Conservation (phyloP, 2,113 vertebrate species). For the Danionella cerebrum region DNA sequence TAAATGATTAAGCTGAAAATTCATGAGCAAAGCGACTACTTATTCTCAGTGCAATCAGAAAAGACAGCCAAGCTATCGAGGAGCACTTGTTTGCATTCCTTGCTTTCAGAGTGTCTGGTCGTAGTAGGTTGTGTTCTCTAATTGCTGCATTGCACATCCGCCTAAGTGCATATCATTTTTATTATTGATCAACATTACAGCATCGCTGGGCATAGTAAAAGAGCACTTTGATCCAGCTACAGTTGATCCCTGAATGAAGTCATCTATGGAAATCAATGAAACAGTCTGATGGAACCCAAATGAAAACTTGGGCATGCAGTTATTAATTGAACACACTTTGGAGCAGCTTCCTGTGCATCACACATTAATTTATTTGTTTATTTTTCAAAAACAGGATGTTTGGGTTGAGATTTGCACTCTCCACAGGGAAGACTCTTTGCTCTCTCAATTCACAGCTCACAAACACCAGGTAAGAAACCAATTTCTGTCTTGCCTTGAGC, state of each 20-base stretch:
- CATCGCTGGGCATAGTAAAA: conserved; percentile 2
- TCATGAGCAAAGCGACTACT: not conserved
- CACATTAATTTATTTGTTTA: conserved; percentile 12
- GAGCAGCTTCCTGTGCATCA: not conserved
- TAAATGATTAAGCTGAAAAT: conserved; percentile 17
- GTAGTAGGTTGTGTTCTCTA: not conserved
- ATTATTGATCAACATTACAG: conserved; percentile 25
- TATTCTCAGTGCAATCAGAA: not conserved
- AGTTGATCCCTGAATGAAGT: conserved; percentile 25
- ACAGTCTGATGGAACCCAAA: conserved; percentile 13
- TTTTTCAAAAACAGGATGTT: conserved; percentile 12
- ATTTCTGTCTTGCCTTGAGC: conserved; percentile 30
- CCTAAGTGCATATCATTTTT: conserved; percentile 18
- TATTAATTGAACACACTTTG: conserved; percentile 8
- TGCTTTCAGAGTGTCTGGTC: not conserved
- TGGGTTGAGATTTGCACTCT: not conserved
- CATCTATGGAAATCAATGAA: conserved; percentile 21
- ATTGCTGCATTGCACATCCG: not conserved
- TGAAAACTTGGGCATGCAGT: not conserved
- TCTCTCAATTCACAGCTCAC: conserved; percentile 21
- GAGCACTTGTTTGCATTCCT: conserved; percentile 9
- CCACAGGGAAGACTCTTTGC: conserved; percentile 14
- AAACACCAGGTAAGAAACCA: conserved; percentile 20
- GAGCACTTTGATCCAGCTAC: conserved; percentile 1
- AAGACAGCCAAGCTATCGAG: not conserved